Evolutionary conservation across 2,888 invertebrate species (phyloP).

Genomic region (Leucozona laternaria): DNA sequence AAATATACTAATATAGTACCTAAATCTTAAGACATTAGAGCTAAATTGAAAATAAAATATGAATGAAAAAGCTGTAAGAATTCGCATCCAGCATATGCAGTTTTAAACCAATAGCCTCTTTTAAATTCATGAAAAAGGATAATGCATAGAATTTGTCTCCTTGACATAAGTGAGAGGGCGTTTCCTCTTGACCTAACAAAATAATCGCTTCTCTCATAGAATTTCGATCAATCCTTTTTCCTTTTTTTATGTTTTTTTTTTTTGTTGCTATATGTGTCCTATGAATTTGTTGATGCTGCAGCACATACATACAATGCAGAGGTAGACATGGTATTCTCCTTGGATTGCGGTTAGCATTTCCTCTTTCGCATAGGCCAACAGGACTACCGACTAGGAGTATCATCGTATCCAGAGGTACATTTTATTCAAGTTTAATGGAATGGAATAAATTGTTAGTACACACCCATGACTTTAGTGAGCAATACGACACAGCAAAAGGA

Average conservation of each 20-base stretch:
- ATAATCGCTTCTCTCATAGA: slow-evolving; percentile 31
- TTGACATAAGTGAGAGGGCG: slow-evolving; percentile 12
- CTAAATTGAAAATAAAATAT: background rate
- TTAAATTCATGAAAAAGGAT: slow-evolving; percentile 17
- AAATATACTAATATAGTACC: too few species aligned
- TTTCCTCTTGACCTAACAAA: slow-evolving; percentile 29
- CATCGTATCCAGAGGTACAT: background rate
- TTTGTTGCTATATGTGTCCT: background rate
- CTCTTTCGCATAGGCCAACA: slow-evolving; percentile 18
- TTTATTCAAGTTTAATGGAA: slow-evolving; percentile 66
- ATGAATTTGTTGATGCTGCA: slow-evolving; percentile 25
- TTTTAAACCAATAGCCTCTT: background rate
- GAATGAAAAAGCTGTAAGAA: background rate
- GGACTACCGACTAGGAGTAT: background rate
- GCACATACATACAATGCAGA: slow-evolving; percentile 8
- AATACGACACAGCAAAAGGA: slow-evolving; percentile 14
- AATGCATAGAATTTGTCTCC: slow-evolving; percentile 24
- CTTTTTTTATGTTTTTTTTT: background rate
- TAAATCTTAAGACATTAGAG: background rate
- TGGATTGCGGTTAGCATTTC: slow-evolving; percentile 7
- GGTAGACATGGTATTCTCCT: slow-evolving; percentile 8
- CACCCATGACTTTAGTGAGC: slow-evolving; percentile 59
- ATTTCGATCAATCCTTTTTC: slow-evolving; percentile 17
- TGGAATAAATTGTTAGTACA: slow-evolving; percentile 69
- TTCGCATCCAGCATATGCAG: background rate